These are phyloP conservation scores for Protobothrops flavoviridis DNA, from an alignment of 2,113 vertebrate genomes.

Conservation along the genomic window DNA sequence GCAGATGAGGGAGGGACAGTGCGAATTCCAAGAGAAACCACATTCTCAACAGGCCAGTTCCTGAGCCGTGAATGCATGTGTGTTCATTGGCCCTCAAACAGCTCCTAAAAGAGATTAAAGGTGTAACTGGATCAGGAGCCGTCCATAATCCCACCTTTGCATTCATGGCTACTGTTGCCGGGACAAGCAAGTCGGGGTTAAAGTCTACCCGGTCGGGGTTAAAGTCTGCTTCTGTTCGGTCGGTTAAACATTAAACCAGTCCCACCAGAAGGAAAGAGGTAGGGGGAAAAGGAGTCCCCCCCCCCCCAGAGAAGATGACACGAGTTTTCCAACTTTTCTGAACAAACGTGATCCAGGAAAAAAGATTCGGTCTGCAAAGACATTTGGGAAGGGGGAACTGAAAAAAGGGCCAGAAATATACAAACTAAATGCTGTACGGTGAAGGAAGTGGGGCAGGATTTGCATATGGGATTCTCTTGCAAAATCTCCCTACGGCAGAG, in stretches of 20 bases:
- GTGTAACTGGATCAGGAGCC: not conserved
- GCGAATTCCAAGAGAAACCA: no score
- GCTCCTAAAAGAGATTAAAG: not conserved
- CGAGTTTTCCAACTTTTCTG: not conserved
- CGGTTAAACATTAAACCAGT: slow-evolving; percentile 61
- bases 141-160: not conserved
- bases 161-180: not conserved
- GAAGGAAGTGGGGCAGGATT: not conserved
- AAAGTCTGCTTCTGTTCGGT: slow-evolving; percentile 49
- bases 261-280: slow-evolving; percentile 11
- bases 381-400: not conserved
- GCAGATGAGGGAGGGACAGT: rapidly evolving
- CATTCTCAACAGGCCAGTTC: no score
- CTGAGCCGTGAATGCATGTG: no score
- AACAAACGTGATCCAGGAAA: not conserved
- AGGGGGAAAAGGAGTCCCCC: not conserved
- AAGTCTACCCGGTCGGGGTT: slow-evolving; percentile 57
- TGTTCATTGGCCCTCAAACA: not conserved
- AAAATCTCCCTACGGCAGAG: not conserved
- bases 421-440: not conserved
- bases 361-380: not conserved
- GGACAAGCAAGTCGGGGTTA: slow-evolving; percentile 33
- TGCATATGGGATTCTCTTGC: not conserved
- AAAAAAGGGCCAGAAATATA: not conserved
- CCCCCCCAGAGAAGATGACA: rapidly evolving